Evolutionary conservation across 2,113 vertebrate species (phyloP), one percentile per base, ranked within the genome.

Genomic region (Aphelocoma coerulescens): DNA sequence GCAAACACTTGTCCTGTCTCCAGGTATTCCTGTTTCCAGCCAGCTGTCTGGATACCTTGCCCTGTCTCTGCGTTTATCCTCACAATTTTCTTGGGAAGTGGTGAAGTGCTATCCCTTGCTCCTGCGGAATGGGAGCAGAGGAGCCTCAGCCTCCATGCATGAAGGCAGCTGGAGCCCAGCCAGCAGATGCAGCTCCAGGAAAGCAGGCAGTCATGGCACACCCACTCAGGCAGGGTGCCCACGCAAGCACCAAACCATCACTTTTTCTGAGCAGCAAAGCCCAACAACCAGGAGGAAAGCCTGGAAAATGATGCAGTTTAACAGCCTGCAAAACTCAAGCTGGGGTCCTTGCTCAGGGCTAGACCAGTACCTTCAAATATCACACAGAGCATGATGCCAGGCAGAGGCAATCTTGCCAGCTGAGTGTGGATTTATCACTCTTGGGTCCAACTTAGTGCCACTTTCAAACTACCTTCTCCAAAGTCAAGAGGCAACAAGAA

Each of bases 401-500:
- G 41, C 72, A 76, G 63, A 4, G 1, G n/a, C 44, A 71, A 78
- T 84, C 30, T 66, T 58, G 83, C 32, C 9, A 32, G 9, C 32
- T 39, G 44, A 93, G 69, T 0, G 3, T 10, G 43, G 79, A 63
- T 89, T 89, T 71, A 84, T 39, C 59, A 43, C 52, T 54, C 35
- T 18, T 52, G 54, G 68, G 88, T 80, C 83, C 73, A 57, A 73
- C 61, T 88, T 57, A 52, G 75, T 17, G 1, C 68, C 72, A 32
- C 61, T 32, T 85, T 91, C 80, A 63, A 82, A 78, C 73, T 55
- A 63, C 80, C 68, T 90, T 74, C 87, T 35, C 76, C 87, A 80
- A 76, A 91, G 85, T 67, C 77, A 93, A 92, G 77, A 88, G 62
- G 79, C 32, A 24, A 93, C 63, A 73, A 84, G 91, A 95, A 93